Evolutionary conservation across 1,140 invertebrate genomes (phyloP).

Genomic region (Nasonia vitripennis): DNA sequence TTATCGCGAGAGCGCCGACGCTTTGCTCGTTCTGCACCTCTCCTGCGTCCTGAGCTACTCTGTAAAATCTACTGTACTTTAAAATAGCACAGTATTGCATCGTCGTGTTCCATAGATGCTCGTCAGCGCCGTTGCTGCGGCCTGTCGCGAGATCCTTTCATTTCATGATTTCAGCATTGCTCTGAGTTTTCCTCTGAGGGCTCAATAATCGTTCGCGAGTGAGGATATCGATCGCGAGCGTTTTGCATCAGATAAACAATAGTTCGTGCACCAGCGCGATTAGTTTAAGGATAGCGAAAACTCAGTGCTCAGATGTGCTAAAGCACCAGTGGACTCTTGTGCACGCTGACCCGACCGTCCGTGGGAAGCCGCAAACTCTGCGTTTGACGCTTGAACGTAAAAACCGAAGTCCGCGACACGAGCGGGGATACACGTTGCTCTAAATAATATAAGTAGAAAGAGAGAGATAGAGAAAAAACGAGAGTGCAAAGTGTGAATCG

Average conservation of each 20-base stretch:
- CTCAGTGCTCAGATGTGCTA: not conserved
- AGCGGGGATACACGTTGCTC: too few species aligned
- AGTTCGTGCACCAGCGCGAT: too few species aligned
- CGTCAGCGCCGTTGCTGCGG: not conserved
- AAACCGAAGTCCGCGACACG: too few species aligned
- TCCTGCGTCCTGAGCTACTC: not conserved
- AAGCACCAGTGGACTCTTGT: not conserved
- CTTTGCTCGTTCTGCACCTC: not conserved
- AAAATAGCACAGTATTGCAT: not conserved
- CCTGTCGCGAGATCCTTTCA: not conserved
- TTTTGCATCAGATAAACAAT: not conserved
- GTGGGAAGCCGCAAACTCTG: not conserved
- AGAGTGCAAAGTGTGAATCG: conserved; percentile 17
- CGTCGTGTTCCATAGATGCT: not conserved
- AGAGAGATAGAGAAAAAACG: not conserved
- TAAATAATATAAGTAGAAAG: not conserved
- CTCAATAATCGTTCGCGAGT: not conserved
- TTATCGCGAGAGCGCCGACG: not conserved
- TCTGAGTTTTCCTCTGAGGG: not conserved
- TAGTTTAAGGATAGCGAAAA: not conserved
- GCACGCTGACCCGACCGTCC: not conserved
- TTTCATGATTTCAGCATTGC: not conserved
- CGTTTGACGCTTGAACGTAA: too few species aligned
- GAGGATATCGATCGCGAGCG: not conserved
- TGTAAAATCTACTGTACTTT: not conserved